These are phyloP conservation scores for Varanus salvator DNA, from an alignment of 2,113 vertebrate species.

Conservation along the genomic window DNA sequence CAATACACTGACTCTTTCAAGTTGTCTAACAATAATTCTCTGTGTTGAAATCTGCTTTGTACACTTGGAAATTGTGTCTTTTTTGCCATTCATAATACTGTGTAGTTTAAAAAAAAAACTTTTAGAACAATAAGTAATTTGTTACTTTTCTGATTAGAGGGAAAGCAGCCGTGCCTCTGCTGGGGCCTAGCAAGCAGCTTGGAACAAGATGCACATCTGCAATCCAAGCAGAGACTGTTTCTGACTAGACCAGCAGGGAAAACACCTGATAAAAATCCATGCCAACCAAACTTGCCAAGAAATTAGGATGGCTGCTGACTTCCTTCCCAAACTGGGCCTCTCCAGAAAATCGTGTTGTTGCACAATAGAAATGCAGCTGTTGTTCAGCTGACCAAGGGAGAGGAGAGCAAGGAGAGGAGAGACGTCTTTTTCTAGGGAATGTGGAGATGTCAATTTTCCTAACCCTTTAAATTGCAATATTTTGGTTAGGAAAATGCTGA, in stretches of 20 bases:
- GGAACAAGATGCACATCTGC: background rate
- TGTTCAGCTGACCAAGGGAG: background rate
- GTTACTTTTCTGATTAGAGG: background rate
- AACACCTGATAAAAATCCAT: slow-evolving; percentile 31
- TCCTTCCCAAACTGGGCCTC: background rate
- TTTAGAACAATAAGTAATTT: background rate
- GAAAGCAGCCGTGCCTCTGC: background rate
- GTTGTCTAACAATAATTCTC: background rate
- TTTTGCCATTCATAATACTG: background rate
- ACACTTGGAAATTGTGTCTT: background rate
- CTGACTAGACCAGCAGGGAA: slow-evolving; percentile 20
- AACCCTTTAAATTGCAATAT: background rate
- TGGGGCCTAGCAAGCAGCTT: background rate
- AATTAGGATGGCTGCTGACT: background rate
- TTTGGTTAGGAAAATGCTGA: background rate
- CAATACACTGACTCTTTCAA: background rate
- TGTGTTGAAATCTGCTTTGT: background rate
- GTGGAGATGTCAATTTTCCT: background rate
- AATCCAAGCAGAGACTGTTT: background rate
- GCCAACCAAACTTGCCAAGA: slow-evolving; percentile 14
- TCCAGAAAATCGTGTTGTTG: slow-evolving; percentile 9
- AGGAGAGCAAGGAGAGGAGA: background rate
- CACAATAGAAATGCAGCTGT: slow-evolving; percentile 21
- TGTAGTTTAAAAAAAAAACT: background rate
- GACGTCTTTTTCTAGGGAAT: background rate